Evolutionary conservation across 2,113 vertebrate species (phyloP), one percentile per base, ranked within the genome.

Genomic region (Microcebus tavaratra): DNA sequence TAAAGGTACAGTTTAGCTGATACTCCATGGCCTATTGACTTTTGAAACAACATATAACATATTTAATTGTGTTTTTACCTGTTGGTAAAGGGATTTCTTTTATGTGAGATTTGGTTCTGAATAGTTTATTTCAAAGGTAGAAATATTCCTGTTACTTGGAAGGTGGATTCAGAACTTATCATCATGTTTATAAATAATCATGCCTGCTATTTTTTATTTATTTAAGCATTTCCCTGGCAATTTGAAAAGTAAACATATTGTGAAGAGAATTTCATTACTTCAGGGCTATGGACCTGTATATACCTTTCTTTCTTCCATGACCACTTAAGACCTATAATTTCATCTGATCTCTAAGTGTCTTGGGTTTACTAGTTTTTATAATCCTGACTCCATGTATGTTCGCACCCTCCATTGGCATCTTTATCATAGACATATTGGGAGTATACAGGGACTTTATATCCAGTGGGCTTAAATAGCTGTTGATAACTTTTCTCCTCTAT

Each of bases 21-120:
- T 61, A 95, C 14, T 36, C 2, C 25, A 59, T 83, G 14, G 13
- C 18, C 55, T 65, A 59, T 4, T 91, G 75, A 45, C 45, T 95
- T 96, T 84, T 3, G 88, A 92, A 61, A 76, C 70, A 92, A 92
- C 45, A 4, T 63, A 36, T 50, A 50, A 72, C 27, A 12, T 23
- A 61, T 91, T 93, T 67, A 90, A 65, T 61, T 92, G 25, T 93
- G 13, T 68, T 91, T 83, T 94, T 81, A 81, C 5, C 3, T 79
- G 78, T 5, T 85, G 42, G 53, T 68, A 95, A 88, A 95, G 13
- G 8, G 1, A 20, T 72, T 59, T 63, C 3, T 93, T 91, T 68
- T 31, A 90, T 80, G 73, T 72, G 55, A n/a, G 21, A 70, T 45
- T 91, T 45, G 6, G 9, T 8, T 53, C 34, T 45, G 5, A 94